Percentiles rank a stretch among this genome's conserved stretches.
Evolutionary conservation across 2,113 vertebrate genomes (phyloP).

Genomic region (Brachirus orientalis): DNA sequence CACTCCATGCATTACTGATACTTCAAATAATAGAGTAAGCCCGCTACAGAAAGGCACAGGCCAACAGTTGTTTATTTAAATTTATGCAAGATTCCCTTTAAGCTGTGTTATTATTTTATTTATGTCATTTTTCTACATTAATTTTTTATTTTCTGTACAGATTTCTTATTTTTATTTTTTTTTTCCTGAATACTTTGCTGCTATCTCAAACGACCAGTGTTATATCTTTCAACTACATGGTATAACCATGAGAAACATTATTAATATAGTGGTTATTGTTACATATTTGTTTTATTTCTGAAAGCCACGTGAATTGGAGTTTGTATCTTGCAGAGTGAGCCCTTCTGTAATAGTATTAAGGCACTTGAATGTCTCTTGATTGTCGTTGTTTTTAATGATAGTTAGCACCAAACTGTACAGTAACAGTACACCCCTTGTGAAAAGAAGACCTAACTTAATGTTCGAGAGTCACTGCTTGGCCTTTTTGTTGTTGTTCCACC

Average conservation of each 20-base stretch:
- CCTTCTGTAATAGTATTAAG: conserved; percentile 77
- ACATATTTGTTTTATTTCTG: conserved; percentile 60
- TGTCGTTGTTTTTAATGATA: conserved; percentile 77
- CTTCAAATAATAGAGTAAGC: conserved; percentile 72
- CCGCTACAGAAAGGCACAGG: conserved; percentile 73
- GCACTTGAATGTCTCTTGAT: conserved; percentile 80
- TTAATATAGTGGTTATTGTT: conserved; percentile 71
- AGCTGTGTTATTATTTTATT: conserved; percentile 75
- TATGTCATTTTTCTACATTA: conserved; percentile 71
- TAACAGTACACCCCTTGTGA: conserved; percentile 76
- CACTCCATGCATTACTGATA: conserved; percentile 78
- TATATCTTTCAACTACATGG: conserved; percentile 71
- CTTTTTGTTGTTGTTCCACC: conserved; percentile 62
- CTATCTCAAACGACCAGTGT: conserved; percentile 82
- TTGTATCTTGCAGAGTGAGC: conserved; percentile 75
- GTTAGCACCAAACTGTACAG: conserved; percentile 82
- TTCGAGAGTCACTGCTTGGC: conserved; percentile 75
- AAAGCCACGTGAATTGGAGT: conserved; percentile 74
- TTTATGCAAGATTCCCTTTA: conserved; percentile 87
- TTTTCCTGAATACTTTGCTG: conserved; percentile 81
- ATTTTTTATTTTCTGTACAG: conserved; percentile 80
- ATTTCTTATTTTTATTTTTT: conserved; percentile 69
- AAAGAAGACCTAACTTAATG: conserved; percentile 73
- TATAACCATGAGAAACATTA: conserved; percentile 65
- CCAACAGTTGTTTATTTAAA: conserved; percentile 75